phyloP scores from a whole-genome alignment of 2,888 invertebrate genomes.

The Sphecodes monilicornis region DNA sequence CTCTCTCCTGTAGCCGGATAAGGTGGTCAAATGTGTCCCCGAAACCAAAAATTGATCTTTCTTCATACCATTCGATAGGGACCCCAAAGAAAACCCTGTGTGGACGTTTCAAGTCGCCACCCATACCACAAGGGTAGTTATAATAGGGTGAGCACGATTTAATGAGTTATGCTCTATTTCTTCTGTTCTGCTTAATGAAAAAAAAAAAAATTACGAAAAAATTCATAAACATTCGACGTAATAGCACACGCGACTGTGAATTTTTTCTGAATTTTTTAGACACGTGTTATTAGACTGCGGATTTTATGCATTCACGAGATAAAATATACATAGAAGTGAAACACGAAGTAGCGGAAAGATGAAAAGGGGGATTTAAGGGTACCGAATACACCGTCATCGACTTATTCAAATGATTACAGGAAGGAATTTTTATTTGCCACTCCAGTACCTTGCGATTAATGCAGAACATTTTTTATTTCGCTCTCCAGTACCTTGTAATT shows the following conservation, averaged over 20 bases:
- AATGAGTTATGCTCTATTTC: not conserved
- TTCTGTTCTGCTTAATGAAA: not conserved
- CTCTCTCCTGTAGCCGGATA: not conserved
- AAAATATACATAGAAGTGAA: not conserved
- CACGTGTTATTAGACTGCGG: not conserved
- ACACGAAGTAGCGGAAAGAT: not conserved
- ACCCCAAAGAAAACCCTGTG: not conserved
- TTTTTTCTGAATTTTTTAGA: not conserved
- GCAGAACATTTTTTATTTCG: not conserved
- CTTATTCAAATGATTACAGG: not conserved
- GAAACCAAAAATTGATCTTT: constrained; percentile 1
- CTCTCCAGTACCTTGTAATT: not conserved
- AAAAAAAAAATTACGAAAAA: not conserved
- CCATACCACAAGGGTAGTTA: not conserved
- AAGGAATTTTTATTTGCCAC: not conserved
- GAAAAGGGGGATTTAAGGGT: not conserved
- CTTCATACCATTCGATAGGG: not conserved
- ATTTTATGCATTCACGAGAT: not conserved
- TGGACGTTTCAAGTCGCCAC: not conserved
- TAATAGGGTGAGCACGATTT: constrained; percentile 1
- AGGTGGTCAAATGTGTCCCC: not conserved
- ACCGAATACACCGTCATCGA: not conserved
- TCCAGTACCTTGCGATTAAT: not conserved
- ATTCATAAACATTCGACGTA: not conserved
- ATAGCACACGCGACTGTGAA: not conserved